These are phyloP conservation scores for Lasiurus borealis DNA, from an alignment of 2,113 vertebrate genomes.

Conservation along the genomic window DNA sequence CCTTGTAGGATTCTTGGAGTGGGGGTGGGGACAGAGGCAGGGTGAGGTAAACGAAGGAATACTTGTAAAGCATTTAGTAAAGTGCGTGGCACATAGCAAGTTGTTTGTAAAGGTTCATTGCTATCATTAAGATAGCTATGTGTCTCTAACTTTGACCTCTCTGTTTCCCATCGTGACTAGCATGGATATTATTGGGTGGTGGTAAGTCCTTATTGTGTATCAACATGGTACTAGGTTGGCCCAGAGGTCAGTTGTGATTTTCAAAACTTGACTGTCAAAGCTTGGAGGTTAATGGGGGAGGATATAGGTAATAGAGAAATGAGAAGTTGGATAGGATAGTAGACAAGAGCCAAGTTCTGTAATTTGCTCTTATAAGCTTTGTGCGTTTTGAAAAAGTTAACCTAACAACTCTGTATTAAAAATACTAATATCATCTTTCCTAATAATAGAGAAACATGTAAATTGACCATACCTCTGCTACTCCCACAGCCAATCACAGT, in stretches of 20 bases:
- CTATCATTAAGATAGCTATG: background rate
- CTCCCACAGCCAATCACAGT: too few relatives aligned
- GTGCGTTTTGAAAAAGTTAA: background rate
- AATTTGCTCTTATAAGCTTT: background rate
- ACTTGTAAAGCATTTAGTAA: background rate
- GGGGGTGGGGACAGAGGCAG: accelerated
- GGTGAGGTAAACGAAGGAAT: background rate
- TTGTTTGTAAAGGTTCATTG: background rate
- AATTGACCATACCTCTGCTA: too few relatives aligned
- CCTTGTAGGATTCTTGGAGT: background rate
- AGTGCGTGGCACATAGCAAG: background rate
- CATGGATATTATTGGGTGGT: background rate
- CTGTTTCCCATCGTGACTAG: background rate
- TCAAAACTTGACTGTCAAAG: background rate
- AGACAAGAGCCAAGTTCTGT: background rate
- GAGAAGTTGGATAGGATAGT: background rate
- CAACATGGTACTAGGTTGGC: background rate
- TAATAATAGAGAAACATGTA: too few relatives aligned
- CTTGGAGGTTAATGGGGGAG: background rate
- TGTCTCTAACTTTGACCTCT: background rate
- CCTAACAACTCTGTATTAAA: background rate
- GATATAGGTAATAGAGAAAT: background rate
- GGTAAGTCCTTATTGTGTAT: background rate
- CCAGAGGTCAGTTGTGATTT: background rate
- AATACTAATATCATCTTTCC: background rate